Base-by-base conservation (phyloP, 2,113 vertebrate genomes). In the Myxocyprinus asiaticus region DNA sequence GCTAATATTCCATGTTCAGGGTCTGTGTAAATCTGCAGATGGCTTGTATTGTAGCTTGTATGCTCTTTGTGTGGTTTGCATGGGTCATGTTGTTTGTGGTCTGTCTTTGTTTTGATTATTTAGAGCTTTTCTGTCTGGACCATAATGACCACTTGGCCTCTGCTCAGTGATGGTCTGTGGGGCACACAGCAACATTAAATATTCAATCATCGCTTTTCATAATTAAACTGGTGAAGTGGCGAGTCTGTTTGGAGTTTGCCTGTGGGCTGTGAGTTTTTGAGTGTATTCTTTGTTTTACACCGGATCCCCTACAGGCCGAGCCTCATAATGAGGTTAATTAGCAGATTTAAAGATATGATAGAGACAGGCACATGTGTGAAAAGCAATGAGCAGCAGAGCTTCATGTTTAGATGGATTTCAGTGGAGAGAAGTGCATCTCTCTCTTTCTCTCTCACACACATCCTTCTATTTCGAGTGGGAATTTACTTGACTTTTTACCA, bases 241-340 rank as follows among this genome's bases (percentile, higher is more conserved):
- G 12, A 51, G 68, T 61, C 55, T 64, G 62, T 33, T 53, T 67
- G 42, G 51, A 50, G 44, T 62, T 10, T 65, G 17, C 58, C 15
- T 14, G 6, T 47, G 51, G 14, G 9, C 45, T 66, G 15, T 48
- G 56, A 14, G 77, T 61, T 48, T 66, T 42, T 66, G 48, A 53
- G 75, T 42, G 68, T 69, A 51, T 67, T 44, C 55, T 80, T 73
- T 69, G 74, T 56, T 80, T 83, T 78, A 65, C 43, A 51, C 78
- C 75, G 67, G 69, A 56, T 80, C 81, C 74, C 62, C 78, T 68
- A 66, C 70, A 65, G 84, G 76, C 75, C 78, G 71, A 33, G 48
- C 55, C 53, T 70, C 44, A 7, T 85, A 81, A 85, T 76, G 78
- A 81, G 71, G 81, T 79, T 85, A 83, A 85, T 85, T 82, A 85